Conservation (phyloP, 2,113 vertebrate species). For the Scomber scombrus region DNA sequence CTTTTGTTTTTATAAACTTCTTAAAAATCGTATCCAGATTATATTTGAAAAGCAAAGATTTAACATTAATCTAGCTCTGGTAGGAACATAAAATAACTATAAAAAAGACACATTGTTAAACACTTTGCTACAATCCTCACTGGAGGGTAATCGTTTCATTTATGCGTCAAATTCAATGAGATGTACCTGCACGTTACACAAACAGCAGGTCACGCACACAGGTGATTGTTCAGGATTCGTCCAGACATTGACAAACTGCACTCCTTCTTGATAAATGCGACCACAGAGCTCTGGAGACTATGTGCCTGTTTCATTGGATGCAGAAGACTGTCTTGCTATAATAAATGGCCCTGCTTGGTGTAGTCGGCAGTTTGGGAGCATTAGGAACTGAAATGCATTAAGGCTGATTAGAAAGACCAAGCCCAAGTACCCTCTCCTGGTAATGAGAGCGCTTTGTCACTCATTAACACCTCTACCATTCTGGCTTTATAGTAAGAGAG, state of each 20-base stretch:
- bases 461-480: slow-evolving; percentile 76
- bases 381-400: slow-evolving; percentile 81
- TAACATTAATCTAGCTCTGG: background rate
- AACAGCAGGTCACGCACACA: slow-evolving; percentile 21
- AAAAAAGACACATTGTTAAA: background rate
- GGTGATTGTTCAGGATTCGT: slow-evolving; percentile 24
- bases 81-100: background rate
- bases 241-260: slow-evolving; percentile 55
- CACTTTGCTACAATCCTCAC: background rate
- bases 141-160: background rate
- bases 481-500: slow-evolving; percentile 42
- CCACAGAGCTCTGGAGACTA: slow-evolving; percentile 54
- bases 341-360: slow-evolving; percentile 69
- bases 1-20: background rate
- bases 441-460: slow-evolving; percentile 84
- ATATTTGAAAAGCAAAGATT: background rate
- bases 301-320: slow-evolving; percentile 43
- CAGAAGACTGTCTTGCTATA: slow-evolving; percentile 56
- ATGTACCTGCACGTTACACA: background rate
- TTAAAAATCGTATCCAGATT: background rate
- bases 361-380: slow-evolving; percentile 73
- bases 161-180: slow-evolving; percentile 10
- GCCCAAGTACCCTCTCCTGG: slow-evolving; percentile 73
- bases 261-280: slow-evolving; percentile 40
- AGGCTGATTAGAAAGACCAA: slow-evolving; percentile 78